phyloP scores from a whole-genome alignment of 2,113 vertebrate species.

The Lepisosteus osseus region DNA sequence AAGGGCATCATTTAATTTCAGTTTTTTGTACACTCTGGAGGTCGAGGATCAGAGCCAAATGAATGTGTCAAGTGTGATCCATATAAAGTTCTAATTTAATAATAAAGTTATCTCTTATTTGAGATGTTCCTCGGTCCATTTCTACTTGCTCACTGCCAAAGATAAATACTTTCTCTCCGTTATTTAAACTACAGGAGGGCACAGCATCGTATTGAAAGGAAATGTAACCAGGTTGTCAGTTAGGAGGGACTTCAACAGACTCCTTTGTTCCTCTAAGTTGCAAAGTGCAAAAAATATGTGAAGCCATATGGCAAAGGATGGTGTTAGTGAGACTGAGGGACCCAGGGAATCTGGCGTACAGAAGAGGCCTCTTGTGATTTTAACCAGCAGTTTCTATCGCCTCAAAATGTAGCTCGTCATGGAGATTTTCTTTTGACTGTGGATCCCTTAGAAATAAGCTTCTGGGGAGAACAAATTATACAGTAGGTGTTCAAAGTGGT shows the following conservation, averaged over 20 bases:
- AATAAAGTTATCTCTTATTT: slow-evolving; percentile 36
- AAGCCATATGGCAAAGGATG: neutral
- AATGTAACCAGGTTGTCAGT: neutral
- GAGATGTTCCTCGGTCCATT: slow-evolving; percentile 28
- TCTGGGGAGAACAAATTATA: slow-evolving; percentile 21
- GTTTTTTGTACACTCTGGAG: slow-evolving; percentile 34
- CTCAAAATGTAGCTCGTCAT: slow-evolving; percentile 28
- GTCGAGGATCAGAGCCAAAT: slow-evolving; percentile 33
- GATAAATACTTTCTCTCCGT: neutral
- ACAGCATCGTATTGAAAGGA: neutral
- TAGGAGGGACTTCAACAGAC: neutral
- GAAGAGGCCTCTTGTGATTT: slow-evolving; percentile 38
- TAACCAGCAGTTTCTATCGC: slow-evolving; percentile 39
- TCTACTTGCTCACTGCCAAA: neutral
- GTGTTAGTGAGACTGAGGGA: neutral
- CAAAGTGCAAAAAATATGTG: neutral
- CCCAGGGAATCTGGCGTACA: neutral
- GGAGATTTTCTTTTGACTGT: slow-evolving; percentile 40
- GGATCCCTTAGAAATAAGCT: slow-evolving; percentile 28
- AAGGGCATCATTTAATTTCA: slow-evolving; percentile 36
- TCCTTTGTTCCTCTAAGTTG: neutral
- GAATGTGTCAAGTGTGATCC: slow-evolving; percentile 36
- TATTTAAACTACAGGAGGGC: neutral
- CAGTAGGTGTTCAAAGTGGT: slow-evolving; percentile 29
- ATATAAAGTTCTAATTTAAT: slow-evolving; percentile 24